phyloP scores from a whole-genome alignment of 2,113 vertebrate genomes.

The Chloropsis hardwickii region DNA sequence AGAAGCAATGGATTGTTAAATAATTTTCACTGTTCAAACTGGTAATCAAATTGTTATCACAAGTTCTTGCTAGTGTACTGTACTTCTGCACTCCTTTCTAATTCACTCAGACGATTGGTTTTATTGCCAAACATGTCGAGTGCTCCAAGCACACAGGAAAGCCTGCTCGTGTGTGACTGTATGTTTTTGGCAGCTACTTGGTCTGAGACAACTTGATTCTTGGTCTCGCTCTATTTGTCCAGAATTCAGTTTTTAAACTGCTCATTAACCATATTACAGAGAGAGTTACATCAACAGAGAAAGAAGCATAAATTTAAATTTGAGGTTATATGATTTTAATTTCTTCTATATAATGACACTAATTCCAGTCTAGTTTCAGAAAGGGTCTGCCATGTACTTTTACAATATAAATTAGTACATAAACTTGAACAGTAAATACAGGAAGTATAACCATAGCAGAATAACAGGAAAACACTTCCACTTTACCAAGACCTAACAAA shows the following conservation, averaged over 20 bases:
- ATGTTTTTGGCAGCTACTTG: neutral
- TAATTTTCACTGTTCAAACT: neutral
- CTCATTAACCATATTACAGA: neutral
- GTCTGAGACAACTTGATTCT: neutral
- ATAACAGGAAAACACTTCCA: neutral
- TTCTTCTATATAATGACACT: neutral
- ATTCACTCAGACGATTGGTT: neutral
- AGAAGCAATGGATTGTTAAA: neutral
- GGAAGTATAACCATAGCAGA: neutral
- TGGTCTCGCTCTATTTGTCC: neutral
- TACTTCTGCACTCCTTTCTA: neutral
- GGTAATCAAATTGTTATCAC: neutral
- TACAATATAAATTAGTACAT: neutral
- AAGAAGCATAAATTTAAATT: neutral
- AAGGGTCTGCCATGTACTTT: neutral
- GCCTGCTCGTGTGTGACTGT: rapidly evolving
- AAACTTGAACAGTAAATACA: neutral
- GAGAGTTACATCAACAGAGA: neutral
- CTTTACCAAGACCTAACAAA: neutral
- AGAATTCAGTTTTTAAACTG: neutral
- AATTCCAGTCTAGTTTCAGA: neutral
- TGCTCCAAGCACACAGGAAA: neutral
- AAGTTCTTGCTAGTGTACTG: neutral
- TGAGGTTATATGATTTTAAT: neutral
- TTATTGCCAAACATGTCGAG: neutral